These are phyloP conservation scores for Salvelinus sp. DNA, from an alignment of 2,113 vertebrate genomes.

Conservation along the genomic window DNA sequence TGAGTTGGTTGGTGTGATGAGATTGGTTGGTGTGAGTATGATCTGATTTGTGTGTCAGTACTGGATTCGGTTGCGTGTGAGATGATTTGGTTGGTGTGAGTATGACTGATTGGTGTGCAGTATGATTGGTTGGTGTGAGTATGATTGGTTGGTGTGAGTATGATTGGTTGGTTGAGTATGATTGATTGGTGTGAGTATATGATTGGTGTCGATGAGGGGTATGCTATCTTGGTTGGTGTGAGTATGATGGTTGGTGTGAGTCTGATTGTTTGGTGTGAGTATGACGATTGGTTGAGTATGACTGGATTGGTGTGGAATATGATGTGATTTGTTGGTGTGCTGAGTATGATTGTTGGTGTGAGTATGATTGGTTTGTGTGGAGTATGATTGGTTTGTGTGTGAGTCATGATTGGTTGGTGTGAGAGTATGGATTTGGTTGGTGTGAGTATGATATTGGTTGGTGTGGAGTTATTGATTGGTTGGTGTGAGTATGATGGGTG, in stretches of 20 bases:
- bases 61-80: too few species aligned
- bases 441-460: not conserved
- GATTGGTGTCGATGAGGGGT: too few species aligned
- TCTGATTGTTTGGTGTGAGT: not conserved
- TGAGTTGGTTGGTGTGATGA: not conserved
- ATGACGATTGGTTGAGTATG: not conserved
- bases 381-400: not conserved
- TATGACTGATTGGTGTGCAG: not conserved
- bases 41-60: too few species aligned
- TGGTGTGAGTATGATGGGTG: too few species aligned
- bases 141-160: not conserved
- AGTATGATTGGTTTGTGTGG: not conserved
- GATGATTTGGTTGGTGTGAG: too few species aligned
- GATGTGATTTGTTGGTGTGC: accelerated
- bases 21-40: not conserved
- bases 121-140: not conserved
- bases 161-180: not conserved
- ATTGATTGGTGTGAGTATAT: not conserved
- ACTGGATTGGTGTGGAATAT: not conserved
- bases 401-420: not conserved
- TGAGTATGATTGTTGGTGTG: not conserved
- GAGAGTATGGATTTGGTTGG: too few species aligned
- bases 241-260: not conserved
- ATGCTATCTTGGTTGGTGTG: too few species aligned
- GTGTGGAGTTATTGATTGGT: not conserved